These are phyloP conservation scores for Sitta europaea DNA, from an alignment of 2,113 vertebrate species.

Conservation along the genomic window DNA sequence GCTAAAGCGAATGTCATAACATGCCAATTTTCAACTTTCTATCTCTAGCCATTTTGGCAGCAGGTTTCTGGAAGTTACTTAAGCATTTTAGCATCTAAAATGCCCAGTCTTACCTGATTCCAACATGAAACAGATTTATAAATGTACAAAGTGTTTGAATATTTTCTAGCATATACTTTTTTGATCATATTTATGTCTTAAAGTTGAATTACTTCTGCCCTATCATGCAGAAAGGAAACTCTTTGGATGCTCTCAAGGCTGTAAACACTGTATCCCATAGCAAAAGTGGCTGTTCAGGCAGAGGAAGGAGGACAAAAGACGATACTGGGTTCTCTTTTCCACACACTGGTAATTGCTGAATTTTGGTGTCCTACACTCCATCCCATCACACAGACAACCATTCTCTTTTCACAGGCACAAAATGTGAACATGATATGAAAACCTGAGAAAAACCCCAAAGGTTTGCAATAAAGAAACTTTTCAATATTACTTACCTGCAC, in stretches of 20 bases:
- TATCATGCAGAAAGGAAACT: neutral
- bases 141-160: neutral
- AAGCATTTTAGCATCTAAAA: slow-evolving; percentile 33
- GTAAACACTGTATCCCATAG: neutral
- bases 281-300: neutral
- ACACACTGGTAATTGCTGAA: accelerated
- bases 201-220: neutral
- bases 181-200: neutral
- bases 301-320: neutral
- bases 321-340: neutral
- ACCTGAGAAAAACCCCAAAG: neutral
- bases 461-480: neutral
- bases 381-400: neutral
- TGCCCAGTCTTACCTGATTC: neutral
- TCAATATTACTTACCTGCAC: neutral
- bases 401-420: neutral
- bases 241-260: neutral
- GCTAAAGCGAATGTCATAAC: slow-evolving; percentile 46
- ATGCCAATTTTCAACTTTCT: slow-evolving; percentile 45
- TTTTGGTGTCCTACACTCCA: neutral
- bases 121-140: neutral
- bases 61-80: slow-evolving; percentile 36
- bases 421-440: neutral
- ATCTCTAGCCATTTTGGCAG: slow-evolving; percentile 4
- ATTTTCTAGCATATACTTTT: neutral